These are phyloP conservation scores for Hedya salicella DNA, from an alignment of 2,888 invertebrate genomes.

Conservation along the genomic window DNA sequence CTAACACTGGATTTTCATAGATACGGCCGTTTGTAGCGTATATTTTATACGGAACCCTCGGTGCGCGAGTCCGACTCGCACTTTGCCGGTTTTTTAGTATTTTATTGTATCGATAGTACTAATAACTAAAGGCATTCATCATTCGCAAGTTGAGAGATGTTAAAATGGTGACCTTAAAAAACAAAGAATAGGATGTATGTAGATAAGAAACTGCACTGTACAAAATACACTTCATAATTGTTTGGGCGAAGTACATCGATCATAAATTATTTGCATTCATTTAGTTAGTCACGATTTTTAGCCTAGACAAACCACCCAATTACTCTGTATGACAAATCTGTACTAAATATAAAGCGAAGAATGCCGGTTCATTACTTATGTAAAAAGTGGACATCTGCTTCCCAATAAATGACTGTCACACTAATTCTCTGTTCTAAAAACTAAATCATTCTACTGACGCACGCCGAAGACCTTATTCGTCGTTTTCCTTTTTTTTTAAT, in stretches of 20 bases:
- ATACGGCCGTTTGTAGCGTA: too few relatives aligned
- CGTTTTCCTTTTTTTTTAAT: too few relatives aligned
- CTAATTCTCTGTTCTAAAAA: too few relatives aligned
- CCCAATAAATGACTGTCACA: background rate
- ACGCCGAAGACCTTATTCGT: background rate
- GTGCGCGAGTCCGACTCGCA: too few relatives aligned
- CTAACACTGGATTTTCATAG: too few relatives aligned
- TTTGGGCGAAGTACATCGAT: slow-evolving; percentile 69
- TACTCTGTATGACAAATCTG: slow-evolving; percentile 45
- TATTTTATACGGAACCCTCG: too few relatives aligned
- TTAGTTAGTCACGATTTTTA: slow-evolving; percentile 62
- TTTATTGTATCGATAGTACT: too few relatives aligned
- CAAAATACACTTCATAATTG: slow-evolving; percentile 11
- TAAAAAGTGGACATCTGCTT: background rate
- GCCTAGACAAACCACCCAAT: slow-evolving; percentile 50
- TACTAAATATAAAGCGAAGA: background rate
- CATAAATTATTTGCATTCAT: slow-evolving; percentile 70
- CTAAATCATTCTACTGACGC: too few relatives aligned
- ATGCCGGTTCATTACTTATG: background rate
- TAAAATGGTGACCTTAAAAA: background rate
- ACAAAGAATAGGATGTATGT: background rate
- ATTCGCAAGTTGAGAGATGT: background rate
- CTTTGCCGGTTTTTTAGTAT: too few relatives aligned
- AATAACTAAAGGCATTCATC: too few relatives aligned
- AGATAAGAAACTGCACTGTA: background rate